phyloP scores from a whole-genome alignment of 2,113 vertebrate genomes.

The Theristicus caerulescens region DNA sequence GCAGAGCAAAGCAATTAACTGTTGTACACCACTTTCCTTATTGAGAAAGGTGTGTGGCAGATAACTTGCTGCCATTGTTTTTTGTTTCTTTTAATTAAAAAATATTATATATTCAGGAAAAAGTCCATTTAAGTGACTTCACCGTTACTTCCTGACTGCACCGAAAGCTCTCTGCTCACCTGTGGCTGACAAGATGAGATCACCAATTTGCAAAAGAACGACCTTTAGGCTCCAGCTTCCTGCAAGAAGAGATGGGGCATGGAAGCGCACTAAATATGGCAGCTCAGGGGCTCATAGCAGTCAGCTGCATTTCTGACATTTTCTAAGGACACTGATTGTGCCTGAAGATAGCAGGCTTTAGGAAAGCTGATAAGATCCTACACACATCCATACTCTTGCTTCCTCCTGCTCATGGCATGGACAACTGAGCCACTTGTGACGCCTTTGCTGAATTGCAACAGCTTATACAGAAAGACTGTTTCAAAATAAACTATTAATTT shows the following conservation, averaged over 20 bases:
- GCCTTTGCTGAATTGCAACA: not conserved
- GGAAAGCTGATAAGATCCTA: not conserved
- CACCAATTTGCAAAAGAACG: not conserved
- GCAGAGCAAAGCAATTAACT: not conserved
- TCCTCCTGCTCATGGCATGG: not conserved
- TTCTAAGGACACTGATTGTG: not conserved
- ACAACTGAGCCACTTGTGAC: not conserved
- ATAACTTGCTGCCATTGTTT: not conserved
- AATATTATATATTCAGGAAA: not conserved
- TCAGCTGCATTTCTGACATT: not conserved
- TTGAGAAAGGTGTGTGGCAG: not conserved
- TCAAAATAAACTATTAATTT: not conserved
- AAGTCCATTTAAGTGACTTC: not conserved
- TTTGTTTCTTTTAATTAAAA: not conserved
- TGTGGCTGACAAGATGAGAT: not conserved
- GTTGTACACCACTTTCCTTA: not conserved
- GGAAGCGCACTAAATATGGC: not conserved
- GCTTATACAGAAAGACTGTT: not conserved
- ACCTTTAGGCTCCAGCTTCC: not conserved
- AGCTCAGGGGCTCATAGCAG: not conserved
- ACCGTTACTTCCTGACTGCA: not conserved
- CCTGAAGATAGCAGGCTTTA: not conserved
- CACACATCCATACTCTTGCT: not conserved
- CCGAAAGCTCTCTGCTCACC: not conserved
- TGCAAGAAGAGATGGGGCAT: not conserved